Base-by-base conservation (phyloP, 2,888 invertebrate genomes). In the Aethes cnicana region DNA sequence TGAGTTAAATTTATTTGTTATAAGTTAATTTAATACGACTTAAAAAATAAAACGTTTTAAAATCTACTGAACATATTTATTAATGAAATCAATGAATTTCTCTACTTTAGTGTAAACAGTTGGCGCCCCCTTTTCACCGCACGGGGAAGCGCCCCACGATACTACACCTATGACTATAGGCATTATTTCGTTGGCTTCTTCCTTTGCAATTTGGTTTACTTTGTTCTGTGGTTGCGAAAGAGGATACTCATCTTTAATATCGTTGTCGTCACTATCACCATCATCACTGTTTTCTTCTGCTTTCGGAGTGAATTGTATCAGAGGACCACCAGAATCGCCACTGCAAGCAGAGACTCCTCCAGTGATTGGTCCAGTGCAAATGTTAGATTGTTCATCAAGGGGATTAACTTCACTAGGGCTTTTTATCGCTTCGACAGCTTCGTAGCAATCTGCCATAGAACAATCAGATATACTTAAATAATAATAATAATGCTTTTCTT, bases 241-340 rank as follows among this genome's bases (percentile, higher is more conserved):
- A 33, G 55, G 59, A 36, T 57, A 53, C 9, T 50, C 11, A 3
- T 48, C 39, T 16, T 44, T 11, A 11, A 44, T 46, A n/a, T 42
- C n/a, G n/a, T 17, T 33, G 48, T 43, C 39, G 59, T n/a, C n/a
- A n/a, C 61, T 48, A 25, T 59, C 61, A 41, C 56, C 54, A 11
- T 61, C 54, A 17, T 61, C 52, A n/a, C 0, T 44, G 21, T 42
- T 42, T 41, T 44, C 17, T 41, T 54, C 55, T 28, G 43, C 39
- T 53, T 58, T 63, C 2, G 65, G 56, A 2, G 69, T 37, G 21
- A 68, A 75, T 59, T 74, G 74, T 12, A 90, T 74, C 7, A 91
- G 68, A 0, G 92, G 91, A 6, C 91, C 91, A 1, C 91, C 92
- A 5, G 91, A 91, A 56, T 92, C 92, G 8, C 92, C 92, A 35